Base-by-base conservation (phyloP, 2,888 invertebrate species). In the Microplitis deprimator region DNA sequence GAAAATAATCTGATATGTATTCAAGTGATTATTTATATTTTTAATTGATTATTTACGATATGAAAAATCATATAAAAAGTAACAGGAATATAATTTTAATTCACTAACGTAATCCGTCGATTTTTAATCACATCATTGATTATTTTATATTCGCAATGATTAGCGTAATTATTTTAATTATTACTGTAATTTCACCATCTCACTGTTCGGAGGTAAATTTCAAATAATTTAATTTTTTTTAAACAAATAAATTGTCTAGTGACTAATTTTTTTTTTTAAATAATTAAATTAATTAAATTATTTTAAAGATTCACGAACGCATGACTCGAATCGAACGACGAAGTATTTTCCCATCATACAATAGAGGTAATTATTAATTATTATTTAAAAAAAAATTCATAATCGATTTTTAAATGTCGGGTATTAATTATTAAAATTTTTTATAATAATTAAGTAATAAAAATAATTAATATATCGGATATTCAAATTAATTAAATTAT, bases 271-370 rank as follows among this genome's bases (percentile, higher is more conserved):
- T 29, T 29, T 29, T 17, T 62, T 62, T 7, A n/a, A n/a, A 17
- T 17, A 17, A 17, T 62, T 16, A 17, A 8, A 62, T 62, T 62
- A 17, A n/a, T 76, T 16, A 17, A 8, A 62, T 62, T 62, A 17
- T 17, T 76, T 5, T 62, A 16, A 62, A 86, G 86, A 80, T 87
- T 29, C 86, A 86, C 75, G 59, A 84, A 16, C 76, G 81, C 38
- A 84, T 87, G 86, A 86, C 85, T 5, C 1, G 81, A 82, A 7
- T 29, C 29, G 86, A 87, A 80, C 79, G 86, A 41, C 79, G 77
- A 75, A 68, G 73, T 16, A 72, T 85, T 16, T 87, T 87, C 71
- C 81, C 83, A 69, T 83, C 81, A 7, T 75, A 77, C 10, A 79
- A 83, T 39, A 61, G 76, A 39, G 84, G 86, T 86, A 78, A 13